Conservation (phyloP, 2,797 vertebrate genomes). For the Sebastes vulpes region DNA sequence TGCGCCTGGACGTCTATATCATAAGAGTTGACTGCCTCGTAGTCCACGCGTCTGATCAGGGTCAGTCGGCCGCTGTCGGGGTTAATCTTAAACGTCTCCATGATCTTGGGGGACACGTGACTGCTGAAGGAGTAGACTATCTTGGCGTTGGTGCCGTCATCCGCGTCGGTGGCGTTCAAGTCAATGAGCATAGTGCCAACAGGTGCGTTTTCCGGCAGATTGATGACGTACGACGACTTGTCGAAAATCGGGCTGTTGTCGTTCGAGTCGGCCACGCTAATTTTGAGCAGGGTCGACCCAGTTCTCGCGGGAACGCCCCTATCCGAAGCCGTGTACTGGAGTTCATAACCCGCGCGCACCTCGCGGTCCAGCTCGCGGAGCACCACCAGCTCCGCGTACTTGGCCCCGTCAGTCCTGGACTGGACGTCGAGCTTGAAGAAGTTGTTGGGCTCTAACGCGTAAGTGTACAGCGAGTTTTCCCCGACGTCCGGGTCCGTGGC, state of each 20-base stretch:
- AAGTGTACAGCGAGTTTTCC: conserved; percentile 94
- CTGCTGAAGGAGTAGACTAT: conserved; percentile 96
- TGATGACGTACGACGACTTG: conserved; percentile 90
- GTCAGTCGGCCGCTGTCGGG: conserved; percentile 92
- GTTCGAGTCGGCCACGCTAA: conserved; percentile 94
- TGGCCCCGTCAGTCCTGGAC: conserved; percentile 93
- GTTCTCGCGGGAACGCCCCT: conserved; percentile 92
- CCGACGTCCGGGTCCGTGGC: conserved; percentile 96
- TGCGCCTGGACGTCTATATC: conserved; percentile 97
- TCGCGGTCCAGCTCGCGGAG: conserved; percentile 94
- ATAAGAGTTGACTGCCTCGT: conserved; percentile 91
- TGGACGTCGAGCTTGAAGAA: conserved; percentile 94
- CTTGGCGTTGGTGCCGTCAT: conserved; percentile 95
- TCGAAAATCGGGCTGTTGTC: conserved; percentile 97
- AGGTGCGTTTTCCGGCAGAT: conserved; percentile 91
- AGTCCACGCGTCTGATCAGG: conserved; percentile 93
- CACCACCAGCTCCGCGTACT: conserved; percentile 95
- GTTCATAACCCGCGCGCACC: conserved; percentile 91
- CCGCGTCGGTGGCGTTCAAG: conserved; percentile 95
- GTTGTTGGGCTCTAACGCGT: conserved; percentile 91
- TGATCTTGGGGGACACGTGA: conserved; percentile 93
- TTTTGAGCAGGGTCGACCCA: conserved; percentile 93
- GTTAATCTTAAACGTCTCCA: conserved; percentile 94
- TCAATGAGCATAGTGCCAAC: conserved; percentile 92
- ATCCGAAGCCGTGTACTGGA: conserved; percentile 94